phyloP scores from a whole-genome alignment of 2,888 invertebrate genomes.

The Tenthredo livida region DNA sequence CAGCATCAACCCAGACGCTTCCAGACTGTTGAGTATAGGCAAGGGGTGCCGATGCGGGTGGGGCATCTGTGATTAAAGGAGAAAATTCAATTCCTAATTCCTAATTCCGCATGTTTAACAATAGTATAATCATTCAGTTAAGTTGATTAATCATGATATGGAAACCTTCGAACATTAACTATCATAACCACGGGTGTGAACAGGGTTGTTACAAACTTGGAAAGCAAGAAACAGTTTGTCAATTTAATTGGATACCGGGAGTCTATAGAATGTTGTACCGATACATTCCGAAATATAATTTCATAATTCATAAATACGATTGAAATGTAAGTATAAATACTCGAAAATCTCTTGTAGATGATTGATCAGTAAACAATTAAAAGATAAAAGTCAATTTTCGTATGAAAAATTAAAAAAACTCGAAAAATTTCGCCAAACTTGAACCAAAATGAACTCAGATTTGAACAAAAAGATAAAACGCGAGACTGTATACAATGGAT shows the following conservation, averaged over 20 bases:
- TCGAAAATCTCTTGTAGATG: neutral
- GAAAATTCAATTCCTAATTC: neutral
- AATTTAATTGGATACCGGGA: neutral
- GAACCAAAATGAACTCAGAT: neutral
- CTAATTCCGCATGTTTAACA: neutral
- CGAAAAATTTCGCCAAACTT: neutral
- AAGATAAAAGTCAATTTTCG: neutral
- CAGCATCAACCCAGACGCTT: constrained; percentile 85
- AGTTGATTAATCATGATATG: neutral
- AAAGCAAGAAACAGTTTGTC: neutral
- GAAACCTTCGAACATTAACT: neutral
- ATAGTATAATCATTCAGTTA: neutral
- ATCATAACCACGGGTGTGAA: neutral
- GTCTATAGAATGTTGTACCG: neutral
- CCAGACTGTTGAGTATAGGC: constrained; percentile 66
- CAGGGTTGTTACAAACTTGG: neutral
- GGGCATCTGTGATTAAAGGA: neutral
- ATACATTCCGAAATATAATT: neutral
- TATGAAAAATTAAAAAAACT: neutral
- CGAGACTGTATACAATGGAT: neutral
- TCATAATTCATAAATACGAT: neutral
- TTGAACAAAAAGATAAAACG: neutral
- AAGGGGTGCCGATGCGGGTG: constrained; percentile 63
- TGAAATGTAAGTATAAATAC: neutral
- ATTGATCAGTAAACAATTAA: neutral